Evolutionary conservation across 2,888 invertebrate genomes (phyloP), one percentile per base, ranked within the genome.

Genomic region (Lepas anatifera): DNA sequence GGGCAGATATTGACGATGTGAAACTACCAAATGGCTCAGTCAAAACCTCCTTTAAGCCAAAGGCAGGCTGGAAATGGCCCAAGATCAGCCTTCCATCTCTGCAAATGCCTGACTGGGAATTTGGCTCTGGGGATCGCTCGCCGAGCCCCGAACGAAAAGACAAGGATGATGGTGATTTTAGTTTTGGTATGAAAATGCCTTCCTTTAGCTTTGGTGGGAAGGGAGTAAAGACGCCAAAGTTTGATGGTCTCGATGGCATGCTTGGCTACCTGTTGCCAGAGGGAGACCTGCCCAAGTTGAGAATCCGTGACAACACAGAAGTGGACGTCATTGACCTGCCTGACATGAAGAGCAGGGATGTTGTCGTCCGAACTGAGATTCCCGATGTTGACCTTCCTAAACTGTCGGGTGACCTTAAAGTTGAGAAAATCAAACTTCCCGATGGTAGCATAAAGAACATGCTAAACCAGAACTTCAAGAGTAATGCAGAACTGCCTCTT

Each of bases 221-320:
- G 52, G 35, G 39, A 10, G n/a, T 25, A 25, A 64, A 64, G 37
- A 8, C 13, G 2, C 64, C 64, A 8, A 64, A 64, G 27, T 64
- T 64, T n/a, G 64, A 64, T 37, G 64, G 64, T 8, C 35, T 64
- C 1, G 64, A 64, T 25, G 39, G 37, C 3, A 64, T 64, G 64
- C 64, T 64, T 7, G 37, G 11, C 13, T 64, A 64, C 25, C 39
- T 64, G 6, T 37, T 64, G n/a, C 39, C 64, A 16, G 25, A 64
- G 13, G n/a, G 37, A n/a, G 37, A 37, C 10, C 35, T 64, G 4
- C 64, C 64, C 0, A 64, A 35, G 25, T 22, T 64, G 4, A 7
- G 64, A 11, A 37, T 64, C n/a, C 64, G 64, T 37, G 64, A 64
- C 39, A 39, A 64, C 39, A 64, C 64, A n/a, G 64, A 64, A 22